A percentile compares a stretch with the other conserved stretches of the same genome.
These are phyloP conservation scores for Synanceia verrucosa DNA, from an alignment of 2,797 vertebrate species.

Conservation along the genomic window DNA sequence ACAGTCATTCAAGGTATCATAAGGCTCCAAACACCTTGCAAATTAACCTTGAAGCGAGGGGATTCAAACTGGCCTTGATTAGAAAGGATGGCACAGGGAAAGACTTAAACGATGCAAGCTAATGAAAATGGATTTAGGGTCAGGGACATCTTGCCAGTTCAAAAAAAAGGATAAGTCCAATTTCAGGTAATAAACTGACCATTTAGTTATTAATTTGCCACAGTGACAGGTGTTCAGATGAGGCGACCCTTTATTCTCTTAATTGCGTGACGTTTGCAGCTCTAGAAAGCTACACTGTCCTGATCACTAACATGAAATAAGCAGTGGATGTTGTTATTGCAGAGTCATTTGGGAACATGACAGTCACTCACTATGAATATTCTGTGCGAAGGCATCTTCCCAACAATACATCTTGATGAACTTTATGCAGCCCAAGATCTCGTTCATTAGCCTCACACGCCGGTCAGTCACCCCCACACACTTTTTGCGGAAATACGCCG, in stretches of 20 bases:
- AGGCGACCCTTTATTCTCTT: slow-evolving; percentile 29
- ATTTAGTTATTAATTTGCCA: slow-evolving; percentile 45
- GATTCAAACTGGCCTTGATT: slow-evolving; percentile 57
- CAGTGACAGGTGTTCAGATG: slow-evolving; percentile 39
- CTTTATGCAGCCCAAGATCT: slow-evolving; percentile 86
- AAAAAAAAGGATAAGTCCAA: slow-evolving; percentile 41
- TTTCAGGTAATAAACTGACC: slow-evolving; percentile 53
- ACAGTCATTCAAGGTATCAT: slow-evolving; percentile 60
- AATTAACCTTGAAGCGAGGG: slow-evolving; percentile 68
- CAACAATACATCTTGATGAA: slow-evolving; percentile 92
- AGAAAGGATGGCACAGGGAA: slow-evolving; percentile 26
- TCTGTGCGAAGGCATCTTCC: slow-evolving; percentile 85
- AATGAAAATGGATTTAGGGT: slow-evolving; percentile 59
- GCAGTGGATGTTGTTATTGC: not conserved
- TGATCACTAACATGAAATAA: slow-evolving; percentile 36
- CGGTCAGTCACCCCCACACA: slow-evolving; percentile 85
- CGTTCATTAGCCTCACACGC: slow-evolving; percentile 87
- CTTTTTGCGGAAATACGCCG: slow-evolving; percentile 86
- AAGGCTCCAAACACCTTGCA: slow-evolving; percentile 56
- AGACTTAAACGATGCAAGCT: slow-evolving; percentile 38
- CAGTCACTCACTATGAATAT: slow-evolving; percentile 82
- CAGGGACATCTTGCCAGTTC: slow-evolving; percentile 43
- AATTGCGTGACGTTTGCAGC: not conserved
- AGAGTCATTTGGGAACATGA: slow-evolving; percentile 29
- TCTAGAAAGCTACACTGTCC: not conserved